Base-by-base conservation (phyloP, 2,888 invertebrate species). In the Sinelater perroti region DNA sequence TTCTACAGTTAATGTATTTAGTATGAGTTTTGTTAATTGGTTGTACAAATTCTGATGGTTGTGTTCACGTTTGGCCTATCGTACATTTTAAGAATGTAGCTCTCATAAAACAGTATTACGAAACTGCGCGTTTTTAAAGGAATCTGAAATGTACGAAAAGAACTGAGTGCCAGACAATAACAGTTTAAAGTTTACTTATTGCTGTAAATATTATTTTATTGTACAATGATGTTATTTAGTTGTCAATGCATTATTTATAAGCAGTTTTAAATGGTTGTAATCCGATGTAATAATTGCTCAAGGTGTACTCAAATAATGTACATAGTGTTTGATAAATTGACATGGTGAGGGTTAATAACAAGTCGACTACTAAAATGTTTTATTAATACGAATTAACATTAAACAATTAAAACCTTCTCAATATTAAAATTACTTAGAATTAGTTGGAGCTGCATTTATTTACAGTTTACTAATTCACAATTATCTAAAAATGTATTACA, bases 1-100 rank as follows among this genome's bases (percentile, higher is more conserved):
- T 92, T 86, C 81, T 91, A 88, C 76, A 77, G 75, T 73, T 78
- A 76, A 68, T 66, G 55, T 60, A 62, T 63, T 60, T 50, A 63
- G 56, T 50, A 51, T 62, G 62, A 62, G 60, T 63, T 66, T 68
- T 63, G 62, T 60, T 61, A 58, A 63, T 71, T 68, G 59, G 64
- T 70, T 71, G 71, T 72, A 72, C 72, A 72, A 72, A 72, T 70
- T 67, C 60, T 64, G 65, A 68, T 67, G 68, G 70, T 73, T 70
- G 70, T 72, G 71, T 72, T 72, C 70, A 70, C 60, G 66, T 67
- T 67, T 67, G 68, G 68, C 68, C 65, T 66, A 61, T 67, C 62
- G 62, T 67, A 67, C 64, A 65, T 67, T 69, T 67, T 61, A 46
- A 63, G 58, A 61, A 61, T 46, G 30, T 46, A 61, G 38, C 45